Percentiles rank a stretch among this genome's conserved stretches.
Conservation (phyloP, 2,797 vertebrate species). For the Myioborus melanocephalus region DNA sequence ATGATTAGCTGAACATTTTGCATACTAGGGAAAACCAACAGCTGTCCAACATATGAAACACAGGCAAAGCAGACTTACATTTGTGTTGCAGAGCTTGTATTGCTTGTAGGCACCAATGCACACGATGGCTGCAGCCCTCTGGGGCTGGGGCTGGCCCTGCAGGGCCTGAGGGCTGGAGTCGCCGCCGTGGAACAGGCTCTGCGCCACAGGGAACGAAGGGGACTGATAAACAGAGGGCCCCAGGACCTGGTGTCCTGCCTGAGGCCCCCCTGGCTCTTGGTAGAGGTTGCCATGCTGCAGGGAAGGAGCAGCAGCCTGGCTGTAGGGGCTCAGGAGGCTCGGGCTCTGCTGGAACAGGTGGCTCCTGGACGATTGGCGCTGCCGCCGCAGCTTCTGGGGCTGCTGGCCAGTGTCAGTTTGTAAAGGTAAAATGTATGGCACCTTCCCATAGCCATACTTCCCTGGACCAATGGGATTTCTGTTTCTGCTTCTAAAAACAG, state of each 20-base stretch:
- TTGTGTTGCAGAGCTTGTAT: slow-evolving; percentile 86
- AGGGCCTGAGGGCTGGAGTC: slow-evolving; percentile 47
- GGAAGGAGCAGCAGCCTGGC: slow-evolving; percentile 1
- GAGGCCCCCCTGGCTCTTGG: slow-evolving; percentile 37
- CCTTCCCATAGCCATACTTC: slow-evolving; percentile 88
- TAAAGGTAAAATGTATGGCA: slow-evolving; percentile 81
- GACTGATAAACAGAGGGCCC: slow-evolving; percentile 81
- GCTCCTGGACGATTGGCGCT: slow-evolving; percentile 70
- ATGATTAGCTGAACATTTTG: background rate
- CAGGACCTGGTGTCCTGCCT: slow-evolving; percentile 49
- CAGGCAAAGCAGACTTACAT: slow-evolving; percentile 75
- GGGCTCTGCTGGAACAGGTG: slow-evolving; percentile 14
- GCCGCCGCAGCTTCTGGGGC: slow-evolving; percentile 71
- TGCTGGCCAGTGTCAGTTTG: slow-evolving; percentile 78
- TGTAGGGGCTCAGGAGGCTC: background rate
- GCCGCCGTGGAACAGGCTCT: slow-evolving; percentile 53
- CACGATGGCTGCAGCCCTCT: slow-evolving; percentile 66
- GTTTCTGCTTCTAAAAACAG: slow-evolving; percentile 76
- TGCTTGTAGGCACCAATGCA: slow-evolving; percentile 81
- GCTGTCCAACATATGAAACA: background rate
- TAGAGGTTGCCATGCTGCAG: slow-evolving; percentile 60
- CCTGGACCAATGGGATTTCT: slow-evolving; percentile 82
- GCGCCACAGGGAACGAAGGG: slow-evolving; percentile 47
- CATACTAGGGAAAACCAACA: background rate
- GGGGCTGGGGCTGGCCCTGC: slow-evolving; percentile 65